These are phyloP conservation scores for Ciconia boyciana DNA, from an alignment of 2,113 vertebrate species.

Conservation along the genomic window DNA sequence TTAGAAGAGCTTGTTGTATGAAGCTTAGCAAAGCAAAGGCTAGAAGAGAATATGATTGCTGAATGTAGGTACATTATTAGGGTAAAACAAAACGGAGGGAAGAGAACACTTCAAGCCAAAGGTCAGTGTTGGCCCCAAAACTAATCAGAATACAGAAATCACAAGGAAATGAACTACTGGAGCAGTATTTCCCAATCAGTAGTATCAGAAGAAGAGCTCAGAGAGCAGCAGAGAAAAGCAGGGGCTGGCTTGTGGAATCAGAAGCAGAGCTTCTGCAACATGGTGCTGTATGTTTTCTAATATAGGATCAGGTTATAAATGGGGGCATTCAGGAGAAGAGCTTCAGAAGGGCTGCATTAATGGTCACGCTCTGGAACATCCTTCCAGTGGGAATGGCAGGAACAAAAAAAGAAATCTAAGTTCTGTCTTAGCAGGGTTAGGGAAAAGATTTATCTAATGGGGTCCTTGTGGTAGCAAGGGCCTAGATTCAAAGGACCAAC, in stretches of 20 bases:
- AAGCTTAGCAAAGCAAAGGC: neutral
- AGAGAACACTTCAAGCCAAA: neutral
- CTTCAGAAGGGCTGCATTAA: neutral
- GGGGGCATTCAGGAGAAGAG: neutral
- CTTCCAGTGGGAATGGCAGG: neutral
- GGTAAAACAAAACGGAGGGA: neutral
- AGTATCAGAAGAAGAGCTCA: neutral
- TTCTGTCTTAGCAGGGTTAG: neutral
- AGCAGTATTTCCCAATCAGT: neutral
- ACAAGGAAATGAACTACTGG: neutral
- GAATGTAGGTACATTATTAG: neutral
- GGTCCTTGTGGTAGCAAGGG: neutral
- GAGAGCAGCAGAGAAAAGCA: neutral
- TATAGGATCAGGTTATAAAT: neutral
- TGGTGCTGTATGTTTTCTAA: slow-evolving; percentile 16
- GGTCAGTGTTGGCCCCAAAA: neutral
- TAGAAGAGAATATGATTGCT: neutral
- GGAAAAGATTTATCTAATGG: neutral
- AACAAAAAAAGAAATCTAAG: neutral
- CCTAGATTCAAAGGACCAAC: neutral
- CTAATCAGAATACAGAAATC: neutral
- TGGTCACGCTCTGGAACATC: neutral
- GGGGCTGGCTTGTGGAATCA: neutral
- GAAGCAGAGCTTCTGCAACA: neutral
- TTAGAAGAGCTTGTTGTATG: neutral